Percentiles rank a stretch among this genome's conserved stretches.
These are phyloP conservation scores for Pycnomerus fuliginosus DNA, from an alignment of 2,888 invertebrate species.

Conservation along the genomic window DNA sequence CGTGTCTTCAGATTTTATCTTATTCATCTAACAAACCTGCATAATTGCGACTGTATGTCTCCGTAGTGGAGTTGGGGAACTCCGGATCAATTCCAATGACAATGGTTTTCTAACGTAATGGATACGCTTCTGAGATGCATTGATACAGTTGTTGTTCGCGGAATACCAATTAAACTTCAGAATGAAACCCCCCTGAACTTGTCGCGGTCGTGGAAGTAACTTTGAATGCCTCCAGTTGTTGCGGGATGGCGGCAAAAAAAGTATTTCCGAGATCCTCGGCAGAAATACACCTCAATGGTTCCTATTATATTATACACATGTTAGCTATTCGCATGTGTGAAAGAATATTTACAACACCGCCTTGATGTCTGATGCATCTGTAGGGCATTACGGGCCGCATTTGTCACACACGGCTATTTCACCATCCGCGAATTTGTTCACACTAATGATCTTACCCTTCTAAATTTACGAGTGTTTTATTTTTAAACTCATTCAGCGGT, in stretches of 20 bases:
- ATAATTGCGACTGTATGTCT: constrained; percentile 30
- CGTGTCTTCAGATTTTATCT: constrained; percentile 25
- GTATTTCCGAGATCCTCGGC: constrained; percentile 21
- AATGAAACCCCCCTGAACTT: too few relatives aligned
- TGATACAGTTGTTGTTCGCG: constrained; percentile 30
- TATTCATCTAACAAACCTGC: constrained; percentile 27
- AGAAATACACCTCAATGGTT: constrained; percentile 39
- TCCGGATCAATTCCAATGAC: constrained; percentile 30
- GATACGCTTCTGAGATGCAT: constrained; percentile 29
- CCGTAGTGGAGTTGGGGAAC: constrained; percentile 24
- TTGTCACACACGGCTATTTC: constrained; percentile 9
- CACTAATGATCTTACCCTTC: constrained; percentile 2
- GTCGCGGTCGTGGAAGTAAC: too few relatives aligned
- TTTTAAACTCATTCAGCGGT: constrained; percentile 11
- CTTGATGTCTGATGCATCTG: constrained; percentile 36
- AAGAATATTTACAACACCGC: constrained; percentile 36
- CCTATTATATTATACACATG: constrained; percentile 37
- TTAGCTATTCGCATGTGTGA: constrained; percentile 33
- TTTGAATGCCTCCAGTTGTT: too few relatives aligned
- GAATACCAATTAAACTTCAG: constrained; percentile 28
- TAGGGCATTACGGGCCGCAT: constrained; percentile 15
- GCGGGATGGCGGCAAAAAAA: too few relatives aligned
- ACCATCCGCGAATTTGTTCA: constrained; percentile 18
- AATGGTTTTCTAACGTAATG: constrained; percentile 31
- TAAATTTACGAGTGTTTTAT: constrained; percentile 9